These are phyloP conservation scores for Cheilosia soror DNA, from an alignment of 2,888 invertebrate species.

Conservation along the genomic window DNA sequence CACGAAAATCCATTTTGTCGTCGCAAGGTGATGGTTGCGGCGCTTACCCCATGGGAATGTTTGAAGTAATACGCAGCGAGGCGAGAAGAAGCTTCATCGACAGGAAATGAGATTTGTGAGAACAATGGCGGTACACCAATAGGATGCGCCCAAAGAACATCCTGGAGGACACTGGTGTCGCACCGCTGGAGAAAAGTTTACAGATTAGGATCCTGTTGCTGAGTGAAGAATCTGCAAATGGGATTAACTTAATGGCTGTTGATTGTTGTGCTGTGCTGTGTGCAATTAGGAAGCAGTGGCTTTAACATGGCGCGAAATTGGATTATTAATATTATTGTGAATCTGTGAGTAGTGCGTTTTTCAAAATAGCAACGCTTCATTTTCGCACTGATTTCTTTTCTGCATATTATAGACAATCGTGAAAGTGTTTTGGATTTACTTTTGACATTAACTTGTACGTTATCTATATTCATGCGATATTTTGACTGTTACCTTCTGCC, in stretches of 20 bases:
- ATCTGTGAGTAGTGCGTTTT: background rate
- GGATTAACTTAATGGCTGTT: constrained; percentile 64
- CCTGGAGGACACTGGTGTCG: constrained; percentile 24
- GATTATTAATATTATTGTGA: constrained; percentile 44
- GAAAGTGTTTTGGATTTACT: no score
- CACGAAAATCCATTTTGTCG: constrained; percentile 70
- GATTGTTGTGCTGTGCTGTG: constrained; percentile 37
- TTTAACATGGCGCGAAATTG: constrained; percentile 31
- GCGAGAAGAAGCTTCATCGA: constrained; percentile 65
- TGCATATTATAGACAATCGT: no score
- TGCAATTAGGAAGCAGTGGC: constrained; percentile 31
- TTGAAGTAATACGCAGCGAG: constrained; percentile 8
- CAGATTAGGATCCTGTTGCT: constrained; percentile 57
- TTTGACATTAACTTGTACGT: no score
- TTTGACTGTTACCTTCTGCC: no score
- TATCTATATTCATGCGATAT: no score
- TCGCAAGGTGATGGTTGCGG: constrained; percentile 50
- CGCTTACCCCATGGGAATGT: constrained; percentile 35
- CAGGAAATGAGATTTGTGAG: constrained; percentile 73
- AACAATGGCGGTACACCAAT: constrained; percentile 49
- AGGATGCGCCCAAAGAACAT: constrained; percentile 5
- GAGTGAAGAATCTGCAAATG: constrained; percentile 47
- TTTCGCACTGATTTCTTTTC: no score
- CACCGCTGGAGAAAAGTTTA: constrained; percentile 27
- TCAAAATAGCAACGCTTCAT: no score